These are phyloP conservation scores for Heteractis magnifica DNA, from an alignment of 92 coral and sea anemone species.

Conservation along the genomic window DNA sequence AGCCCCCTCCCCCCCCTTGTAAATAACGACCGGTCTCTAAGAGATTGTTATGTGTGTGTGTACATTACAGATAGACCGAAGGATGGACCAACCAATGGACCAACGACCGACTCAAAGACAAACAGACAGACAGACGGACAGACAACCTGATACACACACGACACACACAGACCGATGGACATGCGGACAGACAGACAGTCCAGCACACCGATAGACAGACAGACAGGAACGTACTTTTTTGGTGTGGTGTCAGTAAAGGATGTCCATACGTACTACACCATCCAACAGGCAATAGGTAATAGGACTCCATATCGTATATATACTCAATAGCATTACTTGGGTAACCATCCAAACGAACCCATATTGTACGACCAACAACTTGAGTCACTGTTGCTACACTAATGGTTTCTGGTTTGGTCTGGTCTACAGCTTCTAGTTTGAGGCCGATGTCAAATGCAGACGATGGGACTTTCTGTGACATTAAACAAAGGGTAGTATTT, in stretches of 20 bases:
- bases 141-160: too few species aligned
- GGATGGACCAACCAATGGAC: too few species aligned
- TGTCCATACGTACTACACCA: constrained; percentile 91
- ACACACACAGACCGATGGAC: too few species aligned
- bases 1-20: too few species aligned
- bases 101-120: too few species aligned
- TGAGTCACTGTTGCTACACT: constrained; percentile 81
- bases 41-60: too few species aligned
- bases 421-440: constrained; percentile 87
- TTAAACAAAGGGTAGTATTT: too few species aligned
- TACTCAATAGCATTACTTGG: constrained; percentile 70
- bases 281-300: constrained; percentile 73
- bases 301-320: constrained; percentile 78
- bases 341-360: constrained; percentile 76
- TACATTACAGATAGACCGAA: too few species aligned
- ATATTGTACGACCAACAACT: constrained; percentile 81
- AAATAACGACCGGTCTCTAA: too few species aligned
- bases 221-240: constrained; percentile 18
- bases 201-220: not conserved
- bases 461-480: constrained; percentile 47
- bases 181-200: too few species aligned
- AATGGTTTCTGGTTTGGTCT: constrained; percentile 63
- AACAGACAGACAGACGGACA: too few species aligned
- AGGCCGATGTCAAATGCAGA: constrained; percentile 60
- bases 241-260: constrained; percentile 64